Conservation (phyloP, 1,140 invertebrate genomes). For the Arctopsyche grandis region DNA sequence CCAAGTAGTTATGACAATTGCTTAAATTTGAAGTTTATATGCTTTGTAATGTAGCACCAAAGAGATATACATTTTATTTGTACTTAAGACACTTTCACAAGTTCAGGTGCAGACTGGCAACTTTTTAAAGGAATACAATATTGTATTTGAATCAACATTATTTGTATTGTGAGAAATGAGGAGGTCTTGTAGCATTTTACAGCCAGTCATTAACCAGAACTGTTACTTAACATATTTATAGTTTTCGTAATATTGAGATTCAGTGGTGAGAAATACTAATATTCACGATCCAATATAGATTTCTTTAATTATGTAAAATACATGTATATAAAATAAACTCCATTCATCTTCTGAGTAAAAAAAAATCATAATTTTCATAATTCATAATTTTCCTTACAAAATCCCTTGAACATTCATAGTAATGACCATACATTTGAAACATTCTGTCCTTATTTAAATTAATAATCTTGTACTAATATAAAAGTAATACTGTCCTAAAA, state of each 20-base stretch:
- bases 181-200: too few species aligned
- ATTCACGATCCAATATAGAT: not conserved
- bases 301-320: not conserved
- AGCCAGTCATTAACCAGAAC: too few species aligned
- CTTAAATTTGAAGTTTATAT: too few species aligned
- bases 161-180: too few species aligned
- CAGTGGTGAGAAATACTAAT: not conserved
- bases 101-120: not conserved
- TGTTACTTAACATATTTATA: not conserved
- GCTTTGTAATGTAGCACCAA: not conserved
- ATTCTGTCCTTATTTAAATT: slow-evolving; percentile 50
- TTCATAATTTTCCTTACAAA: not conserved
- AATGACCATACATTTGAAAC: slow-evolving; percentile 49
- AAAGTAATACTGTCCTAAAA: slow-evolving; percentile 55
- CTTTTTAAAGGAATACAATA: too few species aligned
- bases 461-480: slow-evolving; percentile 55
- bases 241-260: not conserved
- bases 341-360: not conserved
- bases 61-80: not conserved
- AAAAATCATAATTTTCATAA: too few species aligned
- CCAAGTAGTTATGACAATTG: too few species aligned
- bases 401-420: slow-evolving; percentile 34
- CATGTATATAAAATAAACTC: not conserved
- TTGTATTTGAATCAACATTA: too few species aligned
- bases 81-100: not conserved